Percentiles rank a stretch among this genome's conserved stretches.
Conservation (phyloP, 2,888 invertebrate species). For the Bellardia pandia region DNA sequence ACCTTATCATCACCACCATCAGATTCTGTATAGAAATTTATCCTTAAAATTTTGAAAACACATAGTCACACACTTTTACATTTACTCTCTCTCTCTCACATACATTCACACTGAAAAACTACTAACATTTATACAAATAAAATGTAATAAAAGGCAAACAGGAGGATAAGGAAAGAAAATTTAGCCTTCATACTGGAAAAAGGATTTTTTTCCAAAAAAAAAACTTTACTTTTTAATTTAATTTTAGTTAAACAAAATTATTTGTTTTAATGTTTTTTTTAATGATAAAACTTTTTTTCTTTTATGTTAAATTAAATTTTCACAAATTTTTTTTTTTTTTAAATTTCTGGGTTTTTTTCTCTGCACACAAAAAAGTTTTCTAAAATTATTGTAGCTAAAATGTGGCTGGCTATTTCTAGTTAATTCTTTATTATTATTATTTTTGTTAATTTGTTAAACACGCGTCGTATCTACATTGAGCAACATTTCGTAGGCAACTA, state of each 20-base stretch:
- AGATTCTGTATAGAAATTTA: conserved; percentile 49
- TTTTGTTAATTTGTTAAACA: conserved; percentile 35
- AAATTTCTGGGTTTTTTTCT: not conserved
- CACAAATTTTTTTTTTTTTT: too few species aligned
- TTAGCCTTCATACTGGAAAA: conserved; percentile 64
- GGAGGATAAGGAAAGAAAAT: conserved; percentile 63
- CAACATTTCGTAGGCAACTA: conserved; percentile 71
- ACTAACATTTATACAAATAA: conserved; percentile 34
- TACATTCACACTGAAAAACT: conserved; percentile 19
- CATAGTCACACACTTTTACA: not conserved
- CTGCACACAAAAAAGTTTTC: not conserved
- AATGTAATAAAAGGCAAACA: conserved; percentile 59
- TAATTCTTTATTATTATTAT: conserved; percentile 1
- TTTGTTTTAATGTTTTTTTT: conserved; percentile 7
- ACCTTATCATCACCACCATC: not conserved
- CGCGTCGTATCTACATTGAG: conserved; percentile 67
- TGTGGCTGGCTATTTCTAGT: conserved; percentile 19
- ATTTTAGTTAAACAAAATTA: too few species aligned
- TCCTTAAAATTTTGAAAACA: conserved; percentile 51
- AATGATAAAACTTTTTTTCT: too few species aligned
- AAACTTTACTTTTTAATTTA: not conserved
- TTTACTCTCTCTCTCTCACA: conserved; percentile 18
- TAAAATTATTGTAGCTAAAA: conserved; percentile 30
- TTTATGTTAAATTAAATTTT: too few species aligned
- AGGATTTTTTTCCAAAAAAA: too few species aligned